Conservation (phyloP, 2,113 vertebrate species). For the Anser brachyrhynchus region DNA sequence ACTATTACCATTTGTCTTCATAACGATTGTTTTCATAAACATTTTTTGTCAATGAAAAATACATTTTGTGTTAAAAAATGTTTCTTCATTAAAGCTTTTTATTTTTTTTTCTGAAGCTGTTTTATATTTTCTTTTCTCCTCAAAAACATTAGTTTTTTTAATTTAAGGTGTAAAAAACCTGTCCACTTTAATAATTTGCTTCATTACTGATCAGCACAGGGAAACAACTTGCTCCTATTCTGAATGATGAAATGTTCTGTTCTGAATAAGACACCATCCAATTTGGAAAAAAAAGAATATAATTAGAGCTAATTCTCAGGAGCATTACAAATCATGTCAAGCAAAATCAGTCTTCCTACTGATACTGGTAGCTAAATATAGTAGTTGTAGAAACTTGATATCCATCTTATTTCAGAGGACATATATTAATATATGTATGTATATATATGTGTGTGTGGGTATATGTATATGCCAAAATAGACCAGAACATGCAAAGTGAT, state of each 20-base stretch:
- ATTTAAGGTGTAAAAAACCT: neutral
- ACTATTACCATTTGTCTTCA: neutral
- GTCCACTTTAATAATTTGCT: neutral
- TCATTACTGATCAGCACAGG: neutral
- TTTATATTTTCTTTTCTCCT: neutral
- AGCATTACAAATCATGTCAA: constrained; percentile 47
- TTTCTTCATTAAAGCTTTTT: neutral
- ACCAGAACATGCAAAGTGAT: neutral
- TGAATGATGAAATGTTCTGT: neutral
- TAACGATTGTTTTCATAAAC: neutral
- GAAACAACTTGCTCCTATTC: neutral
- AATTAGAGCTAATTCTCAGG: constrained; percentile 43
- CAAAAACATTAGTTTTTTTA: neutral
- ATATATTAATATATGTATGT: too few species aligned
- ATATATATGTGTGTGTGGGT: neutral
- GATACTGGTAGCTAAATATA: neutral
- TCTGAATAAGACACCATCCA: constrained; percentile 20
- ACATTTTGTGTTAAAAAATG: neutral
- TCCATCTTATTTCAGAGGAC: neutral
- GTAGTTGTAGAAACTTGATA: neutral
- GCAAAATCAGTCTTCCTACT: constrained; percentile 22
- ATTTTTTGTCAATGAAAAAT: neutral
- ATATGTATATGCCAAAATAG: neutral
- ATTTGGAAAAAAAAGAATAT: constrained; percentile 37
- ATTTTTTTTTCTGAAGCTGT: neutral